Percentiles rank a stretch among this genome's conserved stretches.
phyloP scores from a whole-genome alignment of 2,113 vertebrate genomes.

The Daubentonia madagascariensis region DNA sequence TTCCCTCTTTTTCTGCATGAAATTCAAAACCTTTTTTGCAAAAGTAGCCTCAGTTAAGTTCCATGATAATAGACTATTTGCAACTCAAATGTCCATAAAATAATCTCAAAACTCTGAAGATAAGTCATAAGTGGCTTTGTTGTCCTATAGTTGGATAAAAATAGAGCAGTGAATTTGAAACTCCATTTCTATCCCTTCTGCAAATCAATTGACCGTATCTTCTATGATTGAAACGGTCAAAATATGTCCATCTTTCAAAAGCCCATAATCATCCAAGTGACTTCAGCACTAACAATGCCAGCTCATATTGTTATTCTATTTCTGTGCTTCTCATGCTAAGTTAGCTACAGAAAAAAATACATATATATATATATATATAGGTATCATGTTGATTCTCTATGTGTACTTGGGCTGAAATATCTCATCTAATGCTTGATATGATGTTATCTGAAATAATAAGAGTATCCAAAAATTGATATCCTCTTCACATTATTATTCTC shows the following conservation, averaged over 20 bases:
- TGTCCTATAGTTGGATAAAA: conserved; percentile 53
- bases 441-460: background rate
- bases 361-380: background rate
- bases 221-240: conserved; percentile 60
- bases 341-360: conserved; percentile 41
- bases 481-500: background rate
- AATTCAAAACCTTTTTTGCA: conserved; percentile 37
- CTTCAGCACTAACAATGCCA: background rate
- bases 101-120: conserved; percentile 45
- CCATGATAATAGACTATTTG: conserved; percentile 47
- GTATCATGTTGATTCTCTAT: background rate
- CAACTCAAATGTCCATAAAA: conserved; percentile 53
- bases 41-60: conserved; percentile 36
- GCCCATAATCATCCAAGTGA: conserved; percentile 45
- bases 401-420: conserved; percentile 19
- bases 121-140: conserved; percentile 51
- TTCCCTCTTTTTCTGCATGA: conserved; percentile 23
- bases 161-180: conserved; percentile 51
- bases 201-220: conserved; percentile 60
- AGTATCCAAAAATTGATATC: background rate
- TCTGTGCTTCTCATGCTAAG: conserved; percentile 50
- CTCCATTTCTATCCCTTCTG: conserved; percentile 59
- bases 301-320: conserved; percentile 40
- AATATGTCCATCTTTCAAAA: conserved; percentile 67
- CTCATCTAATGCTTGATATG: background rate